Conservation (phyloP, 2,888 invertebrate species). For the Rotaria socialis region DNA sequence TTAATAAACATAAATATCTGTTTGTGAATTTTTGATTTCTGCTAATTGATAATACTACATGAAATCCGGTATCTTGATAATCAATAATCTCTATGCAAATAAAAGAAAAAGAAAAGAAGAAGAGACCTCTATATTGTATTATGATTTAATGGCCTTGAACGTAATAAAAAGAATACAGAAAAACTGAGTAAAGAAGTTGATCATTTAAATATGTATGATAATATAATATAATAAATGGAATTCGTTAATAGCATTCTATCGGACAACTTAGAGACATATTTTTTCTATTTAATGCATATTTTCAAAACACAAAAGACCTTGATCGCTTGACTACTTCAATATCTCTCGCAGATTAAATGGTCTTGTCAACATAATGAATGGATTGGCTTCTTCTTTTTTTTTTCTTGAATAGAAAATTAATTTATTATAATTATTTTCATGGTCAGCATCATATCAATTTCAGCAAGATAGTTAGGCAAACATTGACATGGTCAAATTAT, state of each 20-base stretch:
- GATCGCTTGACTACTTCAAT: not conserved
- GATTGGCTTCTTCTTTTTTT: not conserved
- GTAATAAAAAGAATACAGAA: not conserved
- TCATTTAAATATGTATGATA: constrained; percentile 27
- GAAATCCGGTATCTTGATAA: not conserved
- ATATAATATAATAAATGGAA: constrained; percentile 21
- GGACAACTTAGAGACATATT: not conserved
- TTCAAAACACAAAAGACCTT: not conserved
- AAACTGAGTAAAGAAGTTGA: constrained; percentile 13
- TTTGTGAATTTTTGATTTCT: too few relatives aligned
- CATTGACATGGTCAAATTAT: not conserved
- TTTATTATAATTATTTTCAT: not conserved
- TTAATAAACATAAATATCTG: not conserved
- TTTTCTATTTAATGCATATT: not conserved
- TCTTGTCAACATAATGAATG: not conserved
- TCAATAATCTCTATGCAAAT: not conserved
- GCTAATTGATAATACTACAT: too few relatives aligned
- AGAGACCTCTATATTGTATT: not conserved
- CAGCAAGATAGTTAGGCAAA: not conserved
- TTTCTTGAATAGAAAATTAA: not conserved
- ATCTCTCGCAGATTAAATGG: not conserved
- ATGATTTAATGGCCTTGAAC: not conserved
- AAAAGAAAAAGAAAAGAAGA: too few relatives aligned
- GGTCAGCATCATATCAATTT: not conserved
- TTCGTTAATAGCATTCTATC: constrained; percentile 15